Evolutionary conservation across 2,113 vertebrate genomes (phyloP), one percentile per base, ranked within the genome.

Genomic region (Lycocorax pyrrhopterus): DNA sequence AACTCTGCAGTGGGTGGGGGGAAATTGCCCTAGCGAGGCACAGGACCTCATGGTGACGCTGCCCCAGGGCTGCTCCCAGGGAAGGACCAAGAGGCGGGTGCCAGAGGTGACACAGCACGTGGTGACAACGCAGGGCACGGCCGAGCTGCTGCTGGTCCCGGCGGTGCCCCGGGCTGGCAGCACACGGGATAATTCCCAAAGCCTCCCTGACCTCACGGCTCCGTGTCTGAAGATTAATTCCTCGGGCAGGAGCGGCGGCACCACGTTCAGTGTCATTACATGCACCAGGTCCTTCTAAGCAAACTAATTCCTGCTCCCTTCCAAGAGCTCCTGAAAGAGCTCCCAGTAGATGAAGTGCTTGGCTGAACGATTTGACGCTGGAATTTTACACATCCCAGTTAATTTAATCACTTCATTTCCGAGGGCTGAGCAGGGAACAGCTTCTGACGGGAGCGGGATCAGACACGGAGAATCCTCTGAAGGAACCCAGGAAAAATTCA

Each of bases 31-130:
- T 1, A 1, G 19, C 5, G 7, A 16, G 41, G 33, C 43, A 6
- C 14, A 2, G 67, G 6, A 35, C 27, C 19, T 11, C 2, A 0
- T 0, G 1, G 41, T 1, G 49, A 63, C 6, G 0, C 4, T 44
- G 76, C 67, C 80, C 44, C 37, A 0, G 27, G 46, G 76, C 64
- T 44, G 41, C 18, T 13, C 43, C 37, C 8, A 2, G 43, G 0
- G 8, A 35, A 20, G 68, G 56, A 21, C 46, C 5, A 21, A 46
- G 21, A 21, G 20, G 21, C 4, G 0, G 26, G 67, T 1, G 35
- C 22, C 53, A 49, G 33, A 13, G 46, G 76, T 43, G 72, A 15
- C 13, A 1, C 0, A 13, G 53, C 49, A 15, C 11, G 1, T 0
- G 26, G 46, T 30, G 52, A 16, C 62, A 33, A 6, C 32, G 39